Evolutionary conservation across 2,113 vertebrate genomes (phyloP), one percentile per base, ranked within the genome.

Genomic region (Pitta sordida): DNA sequence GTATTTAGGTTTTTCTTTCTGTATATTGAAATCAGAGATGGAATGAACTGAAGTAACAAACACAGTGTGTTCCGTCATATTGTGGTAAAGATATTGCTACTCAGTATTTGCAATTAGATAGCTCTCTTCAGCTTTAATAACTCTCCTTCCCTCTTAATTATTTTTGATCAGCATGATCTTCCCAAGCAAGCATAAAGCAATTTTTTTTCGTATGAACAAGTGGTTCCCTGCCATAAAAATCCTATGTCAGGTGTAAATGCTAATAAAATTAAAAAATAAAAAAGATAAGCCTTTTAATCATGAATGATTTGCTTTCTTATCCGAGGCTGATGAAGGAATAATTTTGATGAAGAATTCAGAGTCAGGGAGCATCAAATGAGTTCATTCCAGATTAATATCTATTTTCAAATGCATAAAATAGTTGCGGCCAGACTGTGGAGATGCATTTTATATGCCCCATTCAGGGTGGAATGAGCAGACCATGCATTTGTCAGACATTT

Each of bases 271-370:
- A 32, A 8, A 29, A 53, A 43, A 34, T 46, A 52, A 60, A 69
- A 60, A 34, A 11, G 3, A 2, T 20, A 73, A 95, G 65, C 68
- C 71, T 94, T 29, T 34, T 98, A 97, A 97, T 97, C 97, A 80
- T 92, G 92, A 97, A 60, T 96, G 13, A 97, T 96, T 95, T 95
- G 43, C 78, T 95, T 95, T 95, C 79, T 92, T 24, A 90, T 97
- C 60, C 86, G 84, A 83, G 65, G 49, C 20, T 95, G 90, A 83
- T 77, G 48, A 60, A 94, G n/a, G 29, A 90, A 92, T 98, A 98
- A 98, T 98, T 98, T 95, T 92, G 87, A 94, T 78, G 85, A 96
- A 96, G 83, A 74, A 97, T 98, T 98, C 95, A 95, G 88, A 98
- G 91, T 96, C 97, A 98, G 96, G 90, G 79, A 97, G 93, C 84